Percentiles rank a stretch among this genome's conserved stretches.
Conservation (phyloP, 2,888 invertebrate genomes). For the Brenthis daphne region DNA sequence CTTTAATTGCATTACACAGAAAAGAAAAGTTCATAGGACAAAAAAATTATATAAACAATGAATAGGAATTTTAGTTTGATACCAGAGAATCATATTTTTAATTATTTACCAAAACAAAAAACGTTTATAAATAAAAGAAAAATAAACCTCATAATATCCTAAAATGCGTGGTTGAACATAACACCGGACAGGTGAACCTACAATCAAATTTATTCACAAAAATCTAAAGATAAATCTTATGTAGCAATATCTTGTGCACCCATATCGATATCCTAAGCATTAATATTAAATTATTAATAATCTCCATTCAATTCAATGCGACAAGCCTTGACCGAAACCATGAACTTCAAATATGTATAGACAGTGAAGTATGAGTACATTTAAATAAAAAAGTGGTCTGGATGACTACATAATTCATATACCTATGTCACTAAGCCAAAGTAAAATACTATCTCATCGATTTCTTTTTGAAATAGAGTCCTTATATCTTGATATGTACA, state of each 20-base stretch:
- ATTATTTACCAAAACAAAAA: too few relatives aligned
- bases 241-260: not conserved
- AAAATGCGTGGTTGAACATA: too few relatives aligned
- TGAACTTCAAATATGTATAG: conserved; percentile 21
- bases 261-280: conserved; percentile 1
- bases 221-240: conserved; percentile 12
- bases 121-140: too few relatives aligned
- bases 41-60: too few relatives aligned
- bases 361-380: not conserved
- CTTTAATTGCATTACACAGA: too few relatives aligned
- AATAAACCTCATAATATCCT: too few relatives aligned
- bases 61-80: too few relatives aligned
- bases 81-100: too few relatives aligned
- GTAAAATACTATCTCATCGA: not conserved
- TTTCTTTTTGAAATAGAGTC: too few relatives aligned
- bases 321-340: conserved; percentile 24
- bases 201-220: not conserved
- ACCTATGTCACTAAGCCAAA: not conserved
- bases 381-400: not conserved
- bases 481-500: too few relatives aligned
- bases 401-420: conserved; percentile 1
- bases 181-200: too few relatives aligned
- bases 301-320: conserved; percentile 14
- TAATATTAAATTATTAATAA: conserved; percentile 33
- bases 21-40: too few relatives aligned